A percentile compares a stretch with the other conserved stretches of the same genome.
Conservation (phyloP, 2,797 vertebrate genomes). For the Takifugu ocellatus region DNA sequence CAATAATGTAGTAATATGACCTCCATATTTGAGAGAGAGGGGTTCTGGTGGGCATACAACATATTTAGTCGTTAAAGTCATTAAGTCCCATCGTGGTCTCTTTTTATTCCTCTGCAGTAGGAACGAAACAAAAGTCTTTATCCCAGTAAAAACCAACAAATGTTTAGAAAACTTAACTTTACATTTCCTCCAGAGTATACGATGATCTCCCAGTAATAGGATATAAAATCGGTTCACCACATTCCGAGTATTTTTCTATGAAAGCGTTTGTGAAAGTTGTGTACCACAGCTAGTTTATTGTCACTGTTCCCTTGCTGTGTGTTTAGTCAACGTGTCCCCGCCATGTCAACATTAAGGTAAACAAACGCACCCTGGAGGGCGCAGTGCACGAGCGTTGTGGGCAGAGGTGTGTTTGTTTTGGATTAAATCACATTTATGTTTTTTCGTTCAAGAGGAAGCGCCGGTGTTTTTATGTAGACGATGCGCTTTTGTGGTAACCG, state of each 20-base stretch:
- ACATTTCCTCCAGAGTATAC: too few species aligned
- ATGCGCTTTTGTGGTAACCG: neutral
- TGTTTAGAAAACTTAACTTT: constrained; percentile 13
- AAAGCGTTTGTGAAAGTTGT: neutral
- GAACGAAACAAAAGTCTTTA: too few species aligned
- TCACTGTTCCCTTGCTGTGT: neutral
- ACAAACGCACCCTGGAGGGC: constrained; percentile 52
- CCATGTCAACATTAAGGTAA: constrained; percentile 59
- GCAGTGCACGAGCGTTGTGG: constrained; percentile 3
- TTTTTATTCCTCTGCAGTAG: neutral
- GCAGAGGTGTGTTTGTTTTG: constrained; percentile 17
- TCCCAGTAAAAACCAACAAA: neutral
- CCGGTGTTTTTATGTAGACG: neutral
- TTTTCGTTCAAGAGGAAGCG: neutral
- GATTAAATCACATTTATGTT: neutral
- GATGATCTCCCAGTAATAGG: too few species aligned
- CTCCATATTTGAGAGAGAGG: neutral
- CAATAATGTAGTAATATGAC: neutral
- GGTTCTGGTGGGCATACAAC: neutral
- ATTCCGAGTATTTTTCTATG: too few species aligned
- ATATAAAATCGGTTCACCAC: too few species aligned
- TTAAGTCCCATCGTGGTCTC: neutral
- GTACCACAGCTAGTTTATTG: neutral
- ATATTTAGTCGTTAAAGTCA: neutral
- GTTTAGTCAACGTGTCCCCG: constrained; percentile 29